Percentiles rank a stretch among this genome's conserved stretches.
Evolutionary conservation across 2,888 invertebrate genomes (phyloP).

Genomic region (Bruchidius siliquastri): DNA sequence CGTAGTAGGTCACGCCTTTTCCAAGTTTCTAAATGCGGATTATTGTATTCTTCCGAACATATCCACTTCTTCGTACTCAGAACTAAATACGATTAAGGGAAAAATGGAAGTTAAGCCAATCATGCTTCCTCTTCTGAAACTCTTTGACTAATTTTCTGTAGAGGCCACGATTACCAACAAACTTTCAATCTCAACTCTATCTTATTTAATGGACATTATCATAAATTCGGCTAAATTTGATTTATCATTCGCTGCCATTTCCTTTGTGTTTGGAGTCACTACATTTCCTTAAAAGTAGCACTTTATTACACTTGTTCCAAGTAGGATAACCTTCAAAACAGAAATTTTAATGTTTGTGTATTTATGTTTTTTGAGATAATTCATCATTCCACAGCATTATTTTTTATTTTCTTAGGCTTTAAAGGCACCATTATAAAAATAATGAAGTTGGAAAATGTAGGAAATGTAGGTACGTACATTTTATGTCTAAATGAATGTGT

Average conservation of each 20-base stretch:
- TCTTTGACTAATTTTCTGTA: neutral
- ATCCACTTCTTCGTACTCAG: no score
- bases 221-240: neutral
- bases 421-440: constrained; percentile 3
- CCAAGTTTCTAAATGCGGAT: no score
- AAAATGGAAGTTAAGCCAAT: no score
- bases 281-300: neutral
- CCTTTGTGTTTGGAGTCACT: neutral
- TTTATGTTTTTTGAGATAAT: neutral
- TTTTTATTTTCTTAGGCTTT: neutral
- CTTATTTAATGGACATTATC: neutral
- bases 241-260: neutral
- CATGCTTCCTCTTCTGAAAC: neutral
- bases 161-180: neutral
- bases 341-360: no score
- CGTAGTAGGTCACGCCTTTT: no score
- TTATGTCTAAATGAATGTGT: neutral
- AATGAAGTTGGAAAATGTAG: constrained; percentile 2
- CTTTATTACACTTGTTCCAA: neutral
- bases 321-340: no score
- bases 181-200: neutral
- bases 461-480: constrained; percentile 4
- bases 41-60: no score
- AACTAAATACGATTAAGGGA: no score
- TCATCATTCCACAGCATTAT: neutral